phyloP scores from a whole-genome alignment of 2,113 vertebrate species.

The Struthidea cinerea region DNA sequence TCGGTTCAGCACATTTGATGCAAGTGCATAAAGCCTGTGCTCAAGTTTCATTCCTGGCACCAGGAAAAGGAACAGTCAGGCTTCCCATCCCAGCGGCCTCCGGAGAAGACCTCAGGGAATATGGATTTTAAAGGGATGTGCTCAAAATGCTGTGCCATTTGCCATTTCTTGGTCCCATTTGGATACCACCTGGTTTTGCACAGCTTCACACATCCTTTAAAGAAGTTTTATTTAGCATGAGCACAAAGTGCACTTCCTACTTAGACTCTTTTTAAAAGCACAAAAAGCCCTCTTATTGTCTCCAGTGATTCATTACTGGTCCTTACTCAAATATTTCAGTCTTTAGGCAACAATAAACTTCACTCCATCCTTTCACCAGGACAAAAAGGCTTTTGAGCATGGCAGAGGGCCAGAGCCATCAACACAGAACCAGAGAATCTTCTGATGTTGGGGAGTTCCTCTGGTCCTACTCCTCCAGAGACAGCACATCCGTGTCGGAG shows the following conservation, averaged over 20 bases:
- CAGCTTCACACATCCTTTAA: constrained; percentile 45
- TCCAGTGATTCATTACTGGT: not conserved
- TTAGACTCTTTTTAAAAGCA: constrained; percentile 40
- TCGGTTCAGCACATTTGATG: constrained; percentile 26
- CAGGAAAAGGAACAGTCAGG: not conserved
- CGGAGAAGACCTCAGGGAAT: not conserved
- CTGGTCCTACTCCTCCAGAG: not conserved
- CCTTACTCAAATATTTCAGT: not conserved
- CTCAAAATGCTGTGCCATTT: not conserved
- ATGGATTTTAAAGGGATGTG: not conserved
- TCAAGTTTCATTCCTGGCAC: constrained; percentile 50
- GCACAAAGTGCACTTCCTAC: constrained; percentile 52
- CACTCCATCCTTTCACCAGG: not conserved
- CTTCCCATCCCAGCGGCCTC: not conserved
- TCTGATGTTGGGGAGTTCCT: not conserved
- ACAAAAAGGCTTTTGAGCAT: constrained; percentile 3
- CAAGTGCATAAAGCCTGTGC: constrained; percentile 6
- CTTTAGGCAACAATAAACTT: not conserved
- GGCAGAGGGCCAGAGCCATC: constrained; percentile 4
- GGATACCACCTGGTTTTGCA: constrained; percentile 44
- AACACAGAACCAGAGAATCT: not conserved
- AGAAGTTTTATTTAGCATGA: constrained; percentile 60
- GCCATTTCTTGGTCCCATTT: constrained; percentile 24
- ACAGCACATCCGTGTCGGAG: not conserved
- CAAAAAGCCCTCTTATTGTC: constrained; percentile 11